These are phyloP conservation scores for Vidua macroura DNA, from an alignment of 2,113 vertebrate genomes.

Conservation along the genomic window DNA sequence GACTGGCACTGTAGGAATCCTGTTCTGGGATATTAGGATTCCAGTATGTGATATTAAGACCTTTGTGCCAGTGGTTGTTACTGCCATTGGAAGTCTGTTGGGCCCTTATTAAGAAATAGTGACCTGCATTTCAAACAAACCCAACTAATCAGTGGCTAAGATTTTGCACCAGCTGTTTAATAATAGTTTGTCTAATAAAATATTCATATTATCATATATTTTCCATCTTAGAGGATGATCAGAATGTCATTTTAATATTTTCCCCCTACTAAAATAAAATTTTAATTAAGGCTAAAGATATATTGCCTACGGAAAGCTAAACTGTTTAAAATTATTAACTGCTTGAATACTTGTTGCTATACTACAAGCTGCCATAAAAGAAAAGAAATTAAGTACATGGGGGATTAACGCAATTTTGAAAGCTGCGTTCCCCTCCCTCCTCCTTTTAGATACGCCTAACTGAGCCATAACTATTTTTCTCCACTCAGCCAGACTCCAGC, in stretches of 20 bases:
- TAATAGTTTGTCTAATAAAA: slow-evolving; percentile 76
- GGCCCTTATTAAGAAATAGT: slow-evolving; percentile 43
- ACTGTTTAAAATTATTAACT: slow-evolving; percentile 82
- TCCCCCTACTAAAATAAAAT: slow-evolving; percentile 70
- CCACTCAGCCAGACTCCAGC: slow-evolving; percentile 87
- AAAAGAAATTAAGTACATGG: slow-evolving; percentile 91
- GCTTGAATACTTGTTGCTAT: slow-evolving; percentile 83
- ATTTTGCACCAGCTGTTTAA: slow-evolving; percentile 54
- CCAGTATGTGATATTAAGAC: not conserved
- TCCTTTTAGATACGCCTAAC: slow-evolving; percentile 87
- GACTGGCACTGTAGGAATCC: not conserved
- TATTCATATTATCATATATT: slow-evolving; percentile 75
- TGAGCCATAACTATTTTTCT: slow-evolving; percentile 89
- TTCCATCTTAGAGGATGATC: slow-evolving; percentile 65
- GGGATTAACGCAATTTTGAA: slow-evolving; percentile 92
- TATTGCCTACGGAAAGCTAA: slow-evolving; percentile 75
- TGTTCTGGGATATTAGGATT: not conserved
- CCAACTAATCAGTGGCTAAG: not conserved
- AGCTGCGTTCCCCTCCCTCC: slow-evolving; percentile 78
- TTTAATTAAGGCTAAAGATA: slow-evolving; percentile 79
- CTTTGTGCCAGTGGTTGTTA: not conserved
- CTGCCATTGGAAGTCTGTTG: not conserved
- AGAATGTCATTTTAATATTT: slow-evolving; percentile 76
- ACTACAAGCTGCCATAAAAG: slow-evolving; percentile 79
- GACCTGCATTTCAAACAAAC: slow-evolving; percentile 32